These are phyloP conservation scores for Aphaenogaster floridana DNA, from an alignment of 1,140 invertebrate species.

Conservation along the genomic window DNA sequence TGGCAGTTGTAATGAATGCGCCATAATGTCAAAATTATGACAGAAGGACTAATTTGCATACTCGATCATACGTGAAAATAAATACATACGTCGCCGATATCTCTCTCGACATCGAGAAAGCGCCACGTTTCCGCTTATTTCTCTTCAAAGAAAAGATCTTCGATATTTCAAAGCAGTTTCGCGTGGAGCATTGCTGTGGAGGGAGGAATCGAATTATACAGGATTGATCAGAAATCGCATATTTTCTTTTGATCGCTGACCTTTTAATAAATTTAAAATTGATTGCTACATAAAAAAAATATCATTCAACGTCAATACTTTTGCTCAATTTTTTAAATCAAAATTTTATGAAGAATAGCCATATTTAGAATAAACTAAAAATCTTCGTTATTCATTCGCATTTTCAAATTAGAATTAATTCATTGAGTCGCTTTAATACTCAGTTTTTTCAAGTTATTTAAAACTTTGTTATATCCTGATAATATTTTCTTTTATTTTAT, in stretches of 20 bases:
- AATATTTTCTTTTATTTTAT: background rate
- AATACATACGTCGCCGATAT: background rate
- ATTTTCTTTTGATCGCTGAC: background rate
- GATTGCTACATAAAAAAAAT: background rate
- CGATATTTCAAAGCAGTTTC: constrained; percentile 26
- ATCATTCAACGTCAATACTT: background rate
- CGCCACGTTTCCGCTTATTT: background rate
- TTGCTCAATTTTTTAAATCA: constrained; percentile 11
- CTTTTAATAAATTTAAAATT: background rate
- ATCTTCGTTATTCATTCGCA: background rate
- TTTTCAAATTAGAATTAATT: background rate
- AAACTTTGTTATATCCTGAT: background rate
- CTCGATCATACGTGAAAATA: constrained; percentile 27
- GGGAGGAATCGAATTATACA: constrained; percentile 11
- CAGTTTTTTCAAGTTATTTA: background rate
- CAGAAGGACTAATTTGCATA: constrained; percentile 40
- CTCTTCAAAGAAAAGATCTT: background rate
- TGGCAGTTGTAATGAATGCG: constrained; percentile 3
- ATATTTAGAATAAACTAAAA: background rate
- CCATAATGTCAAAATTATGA: constrained; percentile 36
- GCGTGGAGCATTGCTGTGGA: background rate
- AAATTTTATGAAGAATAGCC: background rate
- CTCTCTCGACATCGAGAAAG: constrained; percentile 24
- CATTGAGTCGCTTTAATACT: background rate
- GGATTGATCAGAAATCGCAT: background rate